phyloP scores from a whole-genome alignment of 2,797 vertebrate genomes.

The Sphenodon punctatus region DNA sequence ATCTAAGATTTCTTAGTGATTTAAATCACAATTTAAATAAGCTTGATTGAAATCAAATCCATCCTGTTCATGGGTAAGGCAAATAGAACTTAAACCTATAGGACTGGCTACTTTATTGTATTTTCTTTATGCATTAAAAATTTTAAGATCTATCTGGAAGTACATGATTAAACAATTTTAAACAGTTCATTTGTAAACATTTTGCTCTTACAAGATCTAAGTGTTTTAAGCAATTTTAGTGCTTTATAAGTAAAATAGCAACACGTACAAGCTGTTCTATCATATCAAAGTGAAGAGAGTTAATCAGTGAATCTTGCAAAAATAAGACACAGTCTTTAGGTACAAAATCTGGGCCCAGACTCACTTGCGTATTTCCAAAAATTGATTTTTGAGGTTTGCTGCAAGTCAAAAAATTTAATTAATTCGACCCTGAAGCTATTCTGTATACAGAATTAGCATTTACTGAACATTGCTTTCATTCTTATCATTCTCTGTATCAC shows the following conservation, averaged over 20 bases:
- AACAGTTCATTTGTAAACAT: slow-evolving; percentile 10
- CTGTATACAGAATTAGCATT: neutral
- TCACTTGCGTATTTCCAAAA: neutral
- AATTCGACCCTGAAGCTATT: neutral
- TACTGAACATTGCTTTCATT: neutral
- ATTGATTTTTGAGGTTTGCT: neutral
- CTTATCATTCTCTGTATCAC: neutral
- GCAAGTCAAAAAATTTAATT: neutral
- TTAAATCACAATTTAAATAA: too few relatives aligned
- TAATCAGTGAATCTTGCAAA: neutral
- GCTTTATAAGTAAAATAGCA: neutral
- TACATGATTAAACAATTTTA: neutral
- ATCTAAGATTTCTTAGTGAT: too few relatives aligned
- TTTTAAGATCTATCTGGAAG: too few relatives aligned
- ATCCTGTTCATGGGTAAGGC: too few relatives aligned
- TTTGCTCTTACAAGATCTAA: neutral
- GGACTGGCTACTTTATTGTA: too few relatives aligned
- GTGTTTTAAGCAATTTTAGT: neutral
- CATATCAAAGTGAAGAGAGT: neutral
- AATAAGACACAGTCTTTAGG: neutral
- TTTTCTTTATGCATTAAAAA: too few relatives aligned
- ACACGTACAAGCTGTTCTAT: neutral
- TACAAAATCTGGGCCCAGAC: neutral
- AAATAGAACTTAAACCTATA: too few relatives aligned
- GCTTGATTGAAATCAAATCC: too few relatives aligned